Conservation (phyloP, 2,113 vertebrate species). For the Zeus faber region DNA sequence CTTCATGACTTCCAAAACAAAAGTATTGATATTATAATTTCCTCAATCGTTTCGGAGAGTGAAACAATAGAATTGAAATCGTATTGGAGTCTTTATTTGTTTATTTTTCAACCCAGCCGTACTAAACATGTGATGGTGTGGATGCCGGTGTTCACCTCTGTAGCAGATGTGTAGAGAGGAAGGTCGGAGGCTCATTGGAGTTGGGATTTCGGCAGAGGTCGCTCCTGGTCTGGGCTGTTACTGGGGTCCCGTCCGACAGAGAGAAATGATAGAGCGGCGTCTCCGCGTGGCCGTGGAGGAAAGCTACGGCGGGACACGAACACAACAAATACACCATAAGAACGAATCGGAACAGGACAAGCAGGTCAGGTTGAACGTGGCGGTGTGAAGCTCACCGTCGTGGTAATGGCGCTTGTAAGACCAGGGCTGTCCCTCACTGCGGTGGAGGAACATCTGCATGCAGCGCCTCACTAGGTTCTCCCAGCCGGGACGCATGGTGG, state of each 20-base stretch:
- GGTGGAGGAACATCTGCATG: conserved; percentile 93
- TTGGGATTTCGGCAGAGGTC: conserved; percentile 88
- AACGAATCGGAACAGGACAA: background rate
- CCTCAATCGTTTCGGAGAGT: too few relatives aligned
- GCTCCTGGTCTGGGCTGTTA: conserved; percentile 93
- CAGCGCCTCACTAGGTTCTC: conserved; percentile 92
- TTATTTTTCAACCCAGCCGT: too few relatives aligned
- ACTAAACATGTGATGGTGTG: too few relatives aligned
- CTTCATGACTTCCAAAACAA: too few relatives aligned
- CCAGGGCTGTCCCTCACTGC: conserved; percentile 92
- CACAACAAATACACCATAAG: background rate
- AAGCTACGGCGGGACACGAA: conserved; percentile 72
- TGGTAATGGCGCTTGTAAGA: conserved; percentile 95
- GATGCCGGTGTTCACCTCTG: too few relatives aligned
- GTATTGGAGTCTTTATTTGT: too few relatives aligned
- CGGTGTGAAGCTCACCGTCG: conserved; percentile 76
- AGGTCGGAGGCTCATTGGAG: conserved; percentile 87
- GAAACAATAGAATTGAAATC: too few relatives aligned
- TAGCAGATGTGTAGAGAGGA: conserved; percentile 92
- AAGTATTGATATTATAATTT: too few relatives aligned
- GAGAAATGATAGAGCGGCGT: conserved; percentile 93
- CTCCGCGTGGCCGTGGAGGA: conserved; percentile 88
- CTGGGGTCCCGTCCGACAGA: conserved; percentile 90
- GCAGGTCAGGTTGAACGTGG: background rate
- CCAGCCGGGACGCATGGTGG: conserved; percentile 94